Base-by-base conservation (phyloP, 2,113 vertebrate genomes). In the Ptyas mucosa region DNA sequence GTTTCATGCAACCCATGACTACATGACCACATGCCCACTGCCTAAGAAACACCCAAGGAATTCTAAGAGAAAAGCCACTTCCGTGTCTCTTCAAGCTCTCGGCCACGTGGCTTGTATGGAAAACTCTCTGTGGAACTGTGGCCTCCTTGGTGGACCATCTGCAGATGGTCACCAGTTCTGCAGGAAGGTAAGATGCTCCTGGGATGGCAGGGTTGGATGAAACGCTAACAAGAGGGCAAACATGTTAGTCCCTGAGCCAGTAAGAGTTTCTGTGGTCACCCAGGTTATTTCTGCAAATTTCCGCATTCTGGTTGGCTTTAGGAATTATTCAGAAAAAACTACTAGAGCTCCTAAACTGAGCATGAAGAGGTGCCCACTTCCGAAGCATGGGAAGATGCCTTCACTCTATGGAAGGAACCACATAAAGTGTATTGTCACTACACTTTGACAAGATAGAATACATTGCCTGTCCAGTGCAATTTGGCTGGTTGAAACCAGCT, bases 1-100 rank as follows among this genome's bases (percentile, higher is more conserved):
- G 92, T 93, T 95, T 96, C 94, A 94, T 93, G 93, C 96, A 97
- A 93, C 92, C 5, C 0, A 88, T 94, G 93, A 93, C 95, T 86
- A 0, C 43, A 88, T 75, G 93, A 93, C 95, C 87, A 0, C 43
- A 88, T 75, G 94, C 61, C 93, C 90, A 57, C 5, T 1, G 5
- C n/a, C 43, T 64, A 92, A 4, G 61, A 29, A 49, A 39, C 6
- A 64, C 91, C 1, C 2, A 10, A 90, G 87, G 94, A 96, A 96
- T 94, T n/a, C 26, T 20, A 94, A 96, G 57, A 39, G 21, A 2
- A 1, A 58, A 39, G 29, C n/a, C 34, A 85, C 61, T 2, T 14
- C 53, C 3, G 7, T 21, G 20, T 53, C 69, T 39, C 18, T 64
- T 39, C 21, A 52, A 53, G 55, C 49, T 53, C 0, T 10, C 26